These are phyloP conservation scores for Icerya purchasi DNA, from an alignment of 2,888 invertebrate genomes.

Conservation along the genomic window DNA sequence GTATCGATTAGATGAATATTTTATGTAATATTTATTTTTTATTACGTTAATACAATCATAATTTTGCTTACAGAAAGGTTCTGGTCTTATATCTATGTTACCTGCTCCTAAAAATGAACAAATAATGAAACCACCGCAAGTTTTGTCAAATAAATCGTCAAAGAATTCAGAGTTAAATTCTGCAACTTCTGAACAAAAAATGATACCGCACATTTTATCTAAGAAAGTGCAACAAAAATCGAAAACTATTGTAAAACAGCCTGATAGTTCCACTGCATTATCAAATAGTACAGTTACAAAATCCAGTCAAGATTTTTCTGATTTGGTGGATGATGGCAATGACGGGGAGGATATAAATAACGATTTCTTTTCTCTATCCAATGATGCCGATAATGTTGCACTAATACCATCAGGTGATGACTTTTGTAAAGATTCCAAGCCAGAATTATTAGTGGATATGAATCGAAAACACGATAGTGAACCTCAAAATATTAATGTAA, in stretches of 20 bases:
- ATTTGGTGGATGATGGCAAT: conserved; percentile 22
- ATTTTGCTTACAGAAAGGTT: conserved; percentile 32
- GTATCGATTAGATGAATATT: neutral
- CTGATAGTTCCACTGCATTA: neutral
- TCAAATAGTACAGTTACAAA: neutral
- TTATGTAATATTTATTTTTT: neutral
- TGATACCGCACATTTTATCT: no score
- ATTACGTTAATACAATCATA: neutral
- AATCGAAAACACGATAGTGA: conserved; percentile 39
- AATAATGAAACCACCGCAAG: neutral
- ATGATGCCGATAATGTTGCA: conserved; percentile 9
- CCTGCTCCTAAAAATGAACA: conserved; percentile 40
- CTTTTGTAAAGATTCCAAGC: no score
- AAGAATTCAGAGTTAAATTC: no score
- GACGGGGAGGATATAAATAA: conserved; percentile 25
- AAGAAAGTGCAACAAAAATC: no score
- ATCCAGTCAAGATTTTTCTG: conserved; percentile 14
- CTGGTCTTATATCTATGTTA: conserved; percentile 42
- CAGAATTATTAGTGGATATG: conserved; percentile 45
- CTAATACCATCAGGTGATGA: conserved; percentile 7
- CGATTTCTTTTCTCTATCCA: conserved; percentile 25
- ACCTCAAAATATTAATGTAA: conserved; percentile 59
- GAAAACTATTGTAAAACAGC: no score
- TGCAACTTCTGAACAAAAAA: no score
- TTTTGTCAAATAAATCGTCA: neutral